Base-by-base conservation (phyloP, 1,140 invertebrate species). In the Gryon sp. region DNA sequence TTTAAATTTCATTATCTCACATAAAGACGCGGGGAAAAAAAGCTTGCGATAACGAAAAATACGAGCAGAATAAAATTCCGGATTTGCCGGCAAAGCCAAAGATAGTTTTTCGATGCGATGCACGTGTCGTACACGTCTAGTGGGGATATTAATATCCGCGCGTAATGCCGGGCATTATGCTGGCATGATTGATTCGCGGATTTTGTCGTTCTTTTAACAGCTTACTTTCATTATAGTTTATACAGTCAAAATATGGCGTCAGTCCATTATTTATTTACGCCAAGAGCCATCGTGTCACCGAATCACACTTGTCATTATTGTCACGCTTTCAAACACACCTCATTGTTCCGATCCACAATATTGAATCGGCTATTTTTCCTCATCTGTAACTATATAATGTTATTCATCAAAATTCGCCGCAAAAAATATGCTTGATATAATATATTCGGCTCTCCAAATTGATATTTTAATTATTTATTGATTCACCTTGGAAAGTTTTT, bases 81-180 rank as follows among this genome's bases (percentile, higher is more conserved):
- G 41, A 57, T 69, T 63, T 16, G 24, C 22, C 7, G 0, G 46
- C 36, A 30, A 63, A 50, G 40, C 46, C 41, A 48, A 55, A 62
- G 55, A 62, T 60, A 53, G 46, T 53, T 46, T 59, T 70, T 43
- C 46, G 32, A 57, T 53, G 16, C 55, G 32, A 38, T n/a, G 46
- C 53, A 48, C 52, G 69, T 36, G 32, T 45, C 43, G 15, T 9
- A n/a, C n/a, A 9, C 15, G 34, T 24, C 50, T 46, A 40, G 32
- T 14, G 14, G 70, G 70, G 66, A 76, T 83, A 84, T 83, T 83
- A 82, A 83, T 83, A 84, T 75, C 60, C 45, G 19, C 40, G 70
- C 82, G 79, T 79, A 76, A 60, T n/a, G n/a, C n/a, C 32, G 53
- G 77, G 24, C 40, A 63, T 38, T 72, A 59, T 57, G 62, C 46